Conservation (phyloP, 2,888 invertebrate species). For the Vannuccia rotundouncinata region DNA sequence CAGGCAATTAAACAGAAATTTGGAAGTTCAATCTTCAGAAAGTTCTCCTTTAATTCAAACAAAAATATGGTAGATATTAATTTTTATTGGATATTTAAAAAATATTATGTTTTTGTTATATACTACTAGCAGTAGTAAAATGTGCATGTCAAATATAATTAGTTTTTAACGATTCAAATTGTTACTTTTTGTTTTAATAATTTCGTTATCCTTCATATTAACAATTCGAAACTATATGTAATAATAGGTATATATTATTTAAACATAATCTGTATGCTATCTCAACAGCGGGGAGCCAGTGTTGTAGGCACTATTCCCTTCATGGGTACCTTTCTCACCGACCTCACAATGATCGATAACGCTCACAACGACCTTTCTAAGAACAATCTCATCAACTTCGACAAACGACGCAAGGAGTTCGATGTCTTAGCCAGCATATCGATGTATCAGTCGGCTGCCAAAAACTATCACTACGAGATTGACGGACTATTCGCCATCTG, state of each 20-base stretch:
- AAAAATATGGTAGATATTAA: not conserved
- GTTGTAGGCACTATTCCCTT: constrained; percentile 82
- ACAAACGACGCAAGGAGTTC: constrained; percentile 93
- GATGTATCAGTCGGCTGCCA: constrained; percentile 86
- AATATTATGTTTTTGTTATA: not conserved
- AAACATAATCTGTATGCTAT: not conserved
- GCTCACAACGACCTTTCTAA: constrained; percentile 61
- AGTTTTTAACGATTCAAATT: too few species aligned
- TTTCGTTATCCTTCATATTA: not conserved
- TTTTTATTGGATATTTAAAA: not conserved
- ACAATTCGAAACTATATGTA: not conserved
- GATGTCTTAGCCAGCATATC: constrained; percentile 94
- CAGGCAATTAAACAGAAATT: constrained; percentile 46
- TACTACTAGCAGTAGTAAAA: not conserved
- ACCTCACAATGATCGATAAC: constrained; percentile 95
- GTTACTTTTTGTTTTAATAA: not conserved
- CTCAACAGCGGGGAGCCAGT: not conserved
- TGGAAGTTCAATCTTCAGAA: constrained; percentile 35
- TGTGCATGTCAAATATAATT: not conserved
- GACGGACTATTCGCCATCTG: constrained; percentile 85
- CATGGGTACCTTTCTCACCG: constrained; percentile 91
- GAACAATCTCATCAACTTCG: constrained; percentile 83
- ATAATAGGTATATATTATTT: not conserved
- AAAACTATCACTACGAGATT: constrained; percentile 78
- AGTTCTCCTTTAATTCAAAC: constrained; percentile 17